These are phyloP conservation scores for Lasioglossum figueresi DNA, from an alignment of 2,888 invertebrate species.

Conservation along the genomic window DNA sequence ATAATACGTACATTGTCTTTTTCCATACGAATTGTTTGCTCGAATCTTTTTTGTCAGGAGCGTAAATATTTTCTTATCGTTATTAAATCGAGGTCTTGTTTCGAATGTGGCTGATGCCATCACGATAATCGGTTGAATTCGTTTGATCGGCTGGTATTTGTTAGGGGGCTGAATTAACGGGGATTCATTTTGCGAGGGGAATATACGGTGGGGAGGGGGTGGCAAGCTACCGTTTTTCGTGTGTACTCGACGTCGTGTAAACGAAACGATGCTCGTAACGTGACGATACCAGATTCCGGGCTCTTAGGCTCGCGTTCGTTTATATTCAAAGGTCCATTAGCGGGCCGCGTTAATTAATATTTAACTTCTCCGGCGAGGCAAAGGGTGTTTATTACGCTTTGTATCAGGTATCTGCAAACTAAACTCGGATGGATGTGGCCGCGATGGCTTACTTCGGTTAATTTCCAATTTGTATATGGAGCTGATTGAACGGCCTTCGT, in stretches of 20 bases:
- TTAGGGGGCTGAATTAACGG: neutral
- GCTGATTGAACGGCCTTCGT: neutral
- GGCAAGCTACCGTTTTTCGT: neutral
- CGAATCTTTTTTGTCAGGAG: too few species aligned
- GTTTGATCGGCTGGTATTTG: neutral
- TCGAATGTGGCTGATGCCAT: neutral
- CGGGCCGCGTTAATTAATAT: conserved; percentile 56
- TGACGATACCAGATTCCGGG: conserved; percentile 37
- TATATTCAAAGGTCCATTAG: conserved; percentile 54
- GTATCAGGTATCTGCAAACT: conserved; percentile 49
- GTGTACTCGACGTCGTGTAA: conserved; percentile 8
- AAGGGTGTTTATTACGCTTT: conserved; percentile 55
- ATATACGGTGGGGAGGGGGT: neutral
- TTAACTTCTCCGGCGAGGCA: conserved; percentile 36
- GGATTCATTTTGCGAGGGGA: neutral
- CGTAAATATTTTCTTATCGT: neutral
- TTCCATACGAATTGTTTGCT: neutral
- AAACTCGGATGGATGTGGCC: conserved; percentile 26
- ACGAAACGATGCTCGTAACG: conserved; percentile 19
- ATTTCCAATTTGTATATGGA: conserved; percentile 43
- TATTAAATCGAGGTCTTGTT: neutral
- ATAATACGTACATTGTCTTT: neutral
- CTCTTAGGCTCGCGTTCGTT: conserved; percentile 36
- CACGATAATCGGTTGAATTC: neutral
- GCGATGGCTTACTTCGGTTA: conserved; percentile 47